Evolutionary conservation across 2,797 vertebrate genomes (phyloP), one percentile per base, ranked within the genome.

Genomic region (Poliocrania exsul): DNA sequence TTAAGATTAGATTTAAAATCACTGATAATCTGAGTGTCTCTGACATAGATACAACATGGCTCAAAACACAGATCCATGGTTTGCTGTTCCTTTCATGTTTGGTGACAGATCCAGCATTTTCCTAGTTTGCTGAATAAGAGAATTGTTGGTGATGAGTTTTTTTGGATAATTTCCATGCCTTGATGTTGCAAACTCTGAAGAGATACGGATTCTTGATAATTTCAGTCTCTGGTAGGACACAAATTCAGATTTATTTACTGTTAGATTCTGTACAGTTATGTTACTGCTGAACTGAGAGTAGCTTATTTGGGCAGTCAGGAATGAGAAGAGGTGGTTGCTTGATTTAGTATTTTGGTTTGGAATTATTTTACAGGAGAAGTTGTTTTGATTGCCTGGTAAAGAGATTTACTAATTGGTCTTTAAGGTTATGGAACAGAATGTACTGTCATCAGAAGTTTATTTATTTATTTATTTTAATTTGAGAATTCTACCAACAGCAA

Each of bases 281-380:
- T 61, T 62, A 92, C 24, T 88, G 56, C 50, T 88, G 65, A 88
- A 70, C 51, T 85, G 19, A 86, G 33, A 57, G n/a, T 51, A 81
- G 33, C 8, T 72, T 75, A 25, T 50, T 86, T 74, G 66, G 49
- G 71, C 65, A 75, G 50, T 54, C 56, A 19, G 56, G 62, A n/a
- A 64, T 64, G 61, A 87, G 29, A 82, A 83, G 74, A 91, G 31
- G 65, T 72, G 61, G 26, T 62, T 91, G n/a, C 53, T 86, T 87
- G 83, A 75, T 95, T 91, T 89, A 86, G 79, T 78, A 16, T 79
- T 96, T 93, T 90, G 35, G 31, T 61, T 88, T 65, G 38, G 46
- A 25, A 67, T 87, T 65, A 46, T 90, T 91, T 87, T 91, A 11
- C 49, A 85, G 58, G 20, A 42, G 24, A 60, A 71, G 21, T 42